A percentile compares a stretch with the other conserved stretches of the same genome.
phyloP scores from a whole-genome alignment of 1,140 invertebrate species.

The Drosophila fuyamai region DNA sequence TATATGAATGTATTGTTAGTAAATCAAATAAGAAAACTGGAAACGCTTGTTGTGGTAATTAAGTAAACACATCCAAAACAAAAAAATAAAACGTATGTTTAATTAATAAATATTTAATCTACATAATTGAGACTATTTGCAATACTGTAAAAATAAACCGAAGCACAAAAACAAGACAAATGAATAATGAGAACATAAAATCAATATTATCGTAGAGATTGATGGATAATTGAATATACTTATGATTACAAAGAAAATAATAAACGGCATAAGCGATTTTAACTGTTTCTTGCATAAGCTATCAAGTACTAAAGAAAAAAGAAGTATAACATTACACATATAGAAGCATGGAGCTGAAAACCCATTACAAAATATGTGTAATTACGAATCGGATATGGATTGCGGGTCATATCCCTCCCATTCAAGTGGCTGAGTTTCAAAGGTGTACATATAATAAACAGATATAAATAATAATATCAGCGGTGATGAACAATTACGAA shows the following conservation, averaged over 20 bases:
- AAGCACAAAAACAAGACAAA: constrained; percentile 35
- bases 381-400: constrained; percentile 39
- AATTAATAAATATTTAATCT: constrained; percentile 62
- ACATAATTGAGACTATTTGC: constrained; percentile 67
- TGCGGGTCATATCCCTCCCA: constrained; percentile 18
- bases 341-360: constrained; percentile 35
- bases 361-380: constrained; percentile 51
- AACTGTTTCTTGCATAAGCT: constrained; percentile 70
- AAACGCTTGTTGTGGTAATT: constrained; percentile 82
- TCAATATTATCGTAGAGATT: constrained; percentile 50
- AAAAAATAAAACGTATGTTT: constrained; percentile 35
- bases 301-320: constrained; percentile 42
- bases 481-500: constrained; percentile 35
- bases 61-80: constrained; percentile 46
- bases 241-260: constrained; percentile 68
- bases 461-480: constrained; percentile 42
- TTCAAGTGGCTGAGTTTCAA: constrained; percentile 25
- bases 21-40: constrained; percentile 81
- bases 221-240: constrained; percentile 69
- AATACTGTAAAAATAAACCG: constrained; percentile 65
- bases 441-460: constrained; percentile 46
- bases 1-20: constrained; percentile 73
- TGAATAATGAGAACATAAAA: constrained; percentile 31
- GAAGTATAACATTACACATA: constrained; percentile 40
- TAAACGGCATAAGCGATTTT: constrained; percentile 73